A percentile compares a stretch with the other conserved stretches of the same genome.
Evolutionary conservation across 2,113 vertebrate genomes (phyloP).

Genomic region (Guaruba guarouba): DNA sequence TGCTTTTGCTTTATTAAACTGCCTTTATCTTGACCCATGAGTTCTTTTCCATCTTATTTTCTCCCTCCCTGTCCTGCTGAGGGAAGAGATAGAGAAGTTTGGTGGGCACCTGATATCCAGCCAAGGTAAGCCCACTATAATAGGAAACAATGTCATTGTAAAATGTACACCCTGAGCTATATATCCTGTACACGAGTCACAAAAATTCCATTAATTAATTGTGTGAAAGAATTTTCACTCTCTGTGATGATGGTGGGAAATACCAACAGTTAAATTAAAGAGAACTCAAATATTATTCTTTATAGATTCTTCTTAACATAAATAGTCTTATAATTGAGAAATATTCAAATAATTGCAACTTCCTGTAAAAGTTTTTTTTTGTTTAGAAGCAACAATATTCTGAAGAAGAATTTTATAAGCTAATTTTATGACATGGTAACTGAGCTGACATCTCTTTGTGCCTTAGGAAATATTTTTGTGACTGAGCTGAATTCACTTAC

Average conservation of each 20-base stretch:
- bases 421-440: neutral
- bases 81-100: neutral
- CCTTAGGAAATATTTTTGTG: neutral
- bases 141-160: neutral
- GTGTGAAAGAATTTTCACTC: neutral
- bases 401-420: neutral
- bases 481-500: neutral
- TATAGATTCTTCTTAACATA: neutral
- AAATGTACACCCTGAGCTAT: neutral
- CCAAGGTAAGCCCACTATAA: neutral
- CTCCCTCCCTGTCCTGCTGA: neutral
- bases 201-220: neutral
- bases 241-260: neutral
- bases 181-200: neutral
- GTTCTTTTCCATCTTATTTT: neutral
- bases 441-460: neutral
- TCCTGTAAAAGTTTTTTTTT: neutral
- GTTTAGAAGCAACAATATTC: neutral
- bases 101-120: neutral
- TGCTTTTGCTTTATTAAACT: neutral
- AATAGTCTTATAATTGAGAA: neutral
- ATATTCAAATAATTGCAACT: neutral
- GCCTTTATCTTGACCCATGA: neutral
- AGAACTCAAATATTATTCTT: neutral
- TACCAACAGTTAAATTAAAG: neutral